phyloP scores from a whole-genome alignment of 1,140 invertebrate genomes.

The Zaprionus ornatus region DNA sequence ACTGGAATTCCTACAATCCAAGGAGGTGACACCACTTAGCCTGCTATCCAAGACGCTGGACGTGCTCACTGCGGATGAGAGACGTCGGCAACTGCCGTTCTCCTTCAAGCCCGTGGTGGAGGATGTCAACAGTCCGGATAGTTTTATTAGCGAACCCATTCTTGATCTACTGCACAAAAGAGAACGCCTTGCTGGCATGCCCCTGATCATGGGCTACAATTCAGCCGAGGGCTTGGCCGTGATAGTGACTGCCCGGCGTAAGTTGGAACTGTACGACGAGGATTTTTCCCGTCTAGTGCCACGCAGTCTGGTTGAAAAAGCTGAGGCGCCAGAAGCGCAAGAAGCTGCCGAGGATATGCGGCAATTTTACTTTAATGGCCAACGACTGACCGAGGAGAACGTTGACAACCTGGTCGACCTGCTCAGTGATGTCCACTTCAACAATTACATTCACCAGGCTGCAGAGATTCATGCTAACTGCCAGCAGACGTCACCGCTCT shows the following conservation, averaged over 20 bases:
- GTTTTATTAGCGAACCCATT: conserved; percentile 53
- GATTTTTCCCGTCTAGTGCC: conserved; percentile 70
- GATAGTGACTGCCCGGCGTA: conserved; percentile 46
- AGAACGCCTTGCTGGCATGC: conserved; percentile 50
- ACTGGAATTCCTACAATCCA: conserved; percentile 60
- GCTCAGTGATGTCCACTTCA: conserved; percentile 70
- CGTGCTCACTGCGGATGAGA: conserved; percentile 64
- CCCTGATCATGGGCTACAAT: conserved; percentile 72
- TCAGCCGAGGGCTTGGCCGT: conserved; percentile 70
- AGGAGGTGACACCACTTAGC: conserved; percentile 34
- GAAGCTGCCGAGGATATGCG: conserved; percentile 58
- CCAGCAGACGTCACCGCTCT: conserved; percentile 64
- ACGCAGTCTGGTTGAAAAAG: conserved; percentile 43
- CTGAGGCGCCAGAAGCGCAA: conserved; percentile 23
- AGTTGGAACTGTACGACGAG: conserved; percentile 54
- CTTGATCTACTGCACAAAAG: conserved; percentile 59
- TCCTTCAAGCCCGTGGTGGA: conserved; percentile 75
- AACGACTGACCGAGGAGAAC: conserved; percentile 34
- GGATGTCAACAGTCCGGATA: conserved; percentile 52
- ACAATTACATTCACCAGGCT: conserved; percentile 57
- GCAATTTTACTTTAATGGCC: conserved; percentile 70
- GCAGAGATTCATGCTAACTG: conserved; percentile 61
- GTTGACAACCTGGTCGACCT: conserved; percentile 62
- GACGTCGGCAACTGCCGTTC: conserved; percentile 65
- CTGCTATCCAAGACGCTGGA: conserved; percentile 48